Evolutionary conservation across 2,797 vertebrate species (phyloP), one percentile per base, ranked within the genome.

Genomic region (Rhinoraja longicauda): DNA sequence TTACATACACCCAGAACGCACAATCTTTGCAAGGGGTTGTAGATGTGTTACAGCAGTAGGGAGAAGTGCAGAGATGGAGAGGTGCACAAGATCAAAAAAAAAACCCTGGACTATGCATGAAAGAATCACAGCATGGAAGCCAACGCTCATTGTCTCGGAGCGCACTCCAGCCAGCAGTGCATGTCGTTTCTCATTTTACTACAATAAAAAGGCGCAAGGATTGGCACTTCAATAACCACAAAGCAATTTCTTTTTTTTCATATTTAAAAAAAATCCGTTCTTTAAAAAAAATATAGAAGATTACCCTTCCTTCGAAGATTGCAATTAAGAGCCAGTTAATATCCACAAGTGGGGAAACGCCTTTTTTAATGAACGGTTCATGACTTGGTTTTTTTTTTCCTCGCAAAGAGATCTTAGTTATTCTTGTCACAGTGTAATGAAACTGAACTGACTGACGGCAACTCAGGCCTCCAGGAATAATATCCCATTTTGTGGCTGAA

Each of bases 131-230:
- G 96, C 96, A 95, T 96, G 96, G 95, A 95, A 95, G 95, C 96
- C 96, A 95, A 97, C 96, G 96, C 95, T 96, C 96, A 97, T 97
- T 97, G 97, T 97, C 96, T 96, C 95, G 78, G 94, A 93, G 95
- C 97, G 95, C 96, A 95, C 96, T 96, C 96, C 96, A 97, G 97
- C 97, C 97, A 97, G 96, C 97, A 97, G 90, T 53, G 39, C 90
- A 92, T 32, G 90, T 92, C 64, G 36, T 75, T 75, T 92, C 90
- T 75, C 90, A 75, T 92, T 75, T 92, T 92, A 73, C 92, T 92
- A 92, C 90, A 92, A 92, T 92, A 75, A 92, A 75, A 92, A 92
- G 90, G 90, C 90, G 39, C 90, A 92, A 92, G 90, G 90, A 92
- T 36, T 92, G 70, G 92, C 90, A 92, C 90, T 92, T 75, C 90